Evolutionary conservation across 2,888 invertebrate species (phyloP).

Genomic region (Homarus gammarus): DNA sequence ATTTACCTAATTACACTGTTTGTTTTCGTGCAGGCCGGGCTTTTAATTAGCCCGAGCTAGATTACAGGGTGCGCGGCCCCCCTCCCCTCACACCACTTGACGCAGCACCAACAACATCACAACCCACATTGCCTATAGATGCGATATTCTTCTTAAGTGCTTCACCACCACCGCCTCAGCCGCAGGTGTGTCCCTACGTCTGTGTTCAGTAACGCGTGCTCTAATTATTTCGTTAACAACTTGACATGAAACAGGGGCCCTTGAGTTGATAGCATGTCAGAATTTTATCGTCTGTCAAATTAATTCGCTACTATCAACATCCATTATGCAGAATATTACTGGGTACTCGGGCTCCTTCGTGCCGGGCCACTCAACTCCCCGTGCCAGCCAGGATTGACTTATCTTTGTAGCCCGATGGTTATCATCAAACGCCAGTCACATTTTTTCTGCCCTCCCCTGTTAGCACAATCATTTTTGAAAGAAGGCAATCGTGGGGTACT

Average conservation of each 20-base stretch:
- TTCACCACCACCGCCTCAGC: not conserved
- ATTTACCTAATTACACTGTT: slow-evolving; percentile 72
- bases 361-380: not conserved
- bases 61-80: slow-evolving; percentile 65
- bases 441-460: not conserved
- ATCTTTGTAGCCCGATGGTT: not conserved
- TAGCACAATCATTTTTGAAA: not conserved
- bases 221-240: slow-evolving; percentile 68
- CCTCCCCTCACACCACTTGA: slow-evolving; percentile 43
- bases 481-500: slow-evolving; percentile 5
- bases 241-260: slow-evolving; percentile 51
- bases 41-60: slow-evolving; percentile 65
- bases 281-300: slow-evolving; percentile 62
- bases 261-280: slow-evolving; percentile 54
- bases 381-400: not conserved
- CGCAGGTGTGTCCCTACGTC: not conserved
- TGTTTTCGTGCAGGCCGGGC: slow-evolving; percentile 67
- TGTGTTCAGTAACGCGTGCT: not conserved
- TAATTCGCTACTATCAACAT: slow-evolving; percentile 42
- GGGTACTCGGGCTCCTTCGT: not conserved
- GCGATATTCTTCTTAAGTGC: slow-evolving; percentile 13
- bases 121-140: slow-evolving; percentile 8
- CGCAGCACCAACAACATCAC: slow-evolving; percentile 11
- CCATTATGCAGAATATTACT: slow-evolving; percentile 38
- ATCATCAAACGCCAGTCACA: not conserved